Base-by-base conservation (phyloP, 2,113 vertebrate genomes). In the Vulpes vulpes region DNA sequence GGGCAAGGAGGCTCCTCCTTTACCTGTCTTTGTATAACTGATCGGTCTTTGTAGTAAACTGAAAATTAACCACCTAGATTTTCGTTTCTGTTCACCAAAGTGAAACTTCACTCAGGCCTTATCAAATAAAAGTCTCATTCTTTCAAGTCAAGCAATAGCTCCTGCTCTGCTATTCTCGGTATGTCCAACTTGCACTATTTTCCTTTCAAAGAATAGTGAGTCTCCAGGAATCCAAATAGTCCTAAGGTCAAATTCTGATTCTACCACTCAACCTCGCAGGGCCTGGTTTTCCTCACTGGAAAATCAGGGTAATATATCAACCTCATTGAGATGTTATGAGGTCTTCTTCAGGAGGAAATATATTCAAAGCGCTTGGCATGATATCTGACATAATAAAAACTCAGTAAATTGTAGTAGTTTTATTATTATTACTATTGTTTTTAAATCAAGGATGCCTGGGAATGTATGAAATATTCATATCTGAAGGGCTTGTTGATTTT, bases 51-150 rank as follows among this genome's bases (percentile, higher is more conserved):
- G 80, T 69, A 84, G 49, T 84, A 62, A 78, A 74, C 76, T 91
- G 53, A 95, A 98, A 96, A 85, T 94, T 95, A 98, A 96, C 91
- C 76, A n/a, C 55, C 89, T 88, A 35, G 60, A 82, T 93, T 95
- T 94, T 96, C 97, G 35, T 71, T 96, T 97, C 88, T 96, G 38
- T 93, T 94, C 90, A 38, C 84, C 91, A 92, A 82, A 85, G 38
- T 97, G 65, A 97, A 81, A 71, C 86, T 88, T 95, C 53, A 43
- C 4, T 22, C 19, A 30, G 62, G 4, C 30, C 89, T 92, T 89
- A 88, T 69, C 19, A 53, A 87, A 89, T 65, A 19, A 12, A 71
- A 91, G 15, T 53, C 25, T 71, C 59, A 38, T 51, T 81, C 62
- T 79, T 71, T 71, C 95, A 91, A 88, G n/a, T 25, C 25, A 92